Evolutionary conservation across 2,113 vertebrate genomes (phyloP).

Genomic region (Empidonax alnorum): DNA sequence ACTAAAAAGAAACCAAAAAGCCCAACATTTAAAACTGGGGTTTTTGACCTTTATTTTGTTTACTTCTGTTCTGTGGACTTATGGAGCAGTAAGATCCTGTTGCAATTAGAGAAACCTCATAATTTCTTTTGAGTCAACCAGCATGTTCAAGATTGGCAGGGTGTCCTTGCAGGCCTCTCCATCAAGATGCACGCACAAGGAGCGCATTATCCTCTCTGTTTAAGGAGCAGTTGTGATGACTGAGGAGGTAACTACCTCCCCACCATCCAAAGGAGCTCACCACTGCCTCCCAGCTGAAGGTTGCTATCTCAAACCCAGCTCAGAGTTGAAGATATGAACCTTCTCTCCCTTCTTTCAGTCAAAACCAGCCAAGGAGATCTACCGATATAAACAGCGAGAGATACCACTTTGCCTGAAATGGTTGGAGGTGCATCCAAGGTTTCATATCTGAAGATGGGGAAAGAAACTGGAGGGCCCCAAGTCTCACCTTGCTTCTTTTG

Average conservation of each 20-base stretch:
- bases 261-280: background rate
- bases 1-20: background rate
- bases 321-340: background rate
- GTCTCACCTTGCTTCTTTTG: conserved; percentile 38
- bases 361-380: background rate
- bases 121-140: background rate
- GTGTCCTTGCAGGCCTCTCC: background rate
- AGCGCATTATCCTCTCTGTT: background rate
- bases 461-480: background rate
- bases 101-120: background rate
- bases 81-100: background rate
- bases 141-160: rapidly evolving
- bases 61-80: background rate
- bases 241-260: background rate
- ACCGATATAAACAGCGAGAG: background rate
- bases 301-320: background rate
- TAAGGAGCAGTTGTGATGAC: background rate
- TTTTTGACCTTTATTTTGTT: background rate
- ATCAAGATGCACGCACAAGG: rapidly evolving
- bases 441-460: background rate
- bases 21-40: background rate
- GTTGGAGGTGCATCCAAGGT: background rate
- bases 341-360: background rate
- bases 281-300: background rate
- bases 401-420: background rate